Evolutionary conservation across 1,140 invertebrate species (phyloP).

Genomic region (Zeugodacus cucurbitae): DNA sequence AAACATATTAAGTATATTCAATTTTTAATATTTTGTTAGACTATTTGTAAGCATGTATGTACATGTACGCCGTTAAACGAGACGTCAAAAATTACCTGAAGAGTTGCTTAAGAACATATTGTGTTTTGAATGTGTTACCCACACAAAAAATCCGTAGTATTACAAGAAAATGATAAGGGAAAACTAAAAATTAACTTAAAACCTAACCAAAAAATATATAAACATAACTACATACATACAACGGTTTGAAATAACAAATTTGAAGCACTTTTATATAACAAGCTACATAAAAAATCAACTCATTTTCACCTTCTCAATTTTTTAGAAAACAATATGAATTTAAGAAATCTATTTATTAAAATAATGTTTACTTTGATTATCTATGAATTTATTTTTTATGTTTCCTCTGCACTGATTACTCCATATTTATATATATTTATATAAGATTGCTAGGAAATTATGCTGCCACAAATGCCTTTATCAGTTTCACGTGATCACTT

Average conservation of each 20-base stretch:
- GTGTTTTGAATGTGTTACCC: no score
- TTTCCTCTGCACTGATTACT: background rate
- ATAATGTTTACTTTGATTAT: background rate
- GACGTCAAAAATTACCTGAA: background rate
- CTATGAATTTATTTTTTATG: background rate
- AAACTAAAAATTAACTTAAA: background rate
- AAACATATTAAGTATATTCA: background rate
- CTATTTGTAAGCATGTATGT: background rate
- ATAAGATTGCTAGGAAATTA: no score
- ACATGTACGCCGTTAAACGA: background rate
- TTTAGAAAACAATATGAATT: background rate
- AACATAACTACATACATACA: background rate
- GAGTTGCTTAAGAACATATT: background rate
- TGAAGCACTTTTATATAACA: background rate
- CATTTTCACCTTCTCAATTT: background rate
- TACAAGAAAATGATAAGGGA: no score
- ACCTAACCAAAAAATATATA: background rate
- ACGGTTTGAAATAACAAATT: background rate
- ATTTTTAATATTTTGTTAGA: background rate
- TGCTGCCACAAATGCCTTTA: no score
- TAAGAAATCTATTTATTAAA: background rate
- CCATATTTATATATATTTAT: no score
- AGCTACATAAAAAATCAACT: background rate
- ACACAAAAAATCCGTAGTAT: background rate
- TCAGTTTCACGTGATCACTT: no score